phyloP scores from a whole-genome alignment of 1,140 invertebrate genomes.

The Dysdera silvatica region DNA sequence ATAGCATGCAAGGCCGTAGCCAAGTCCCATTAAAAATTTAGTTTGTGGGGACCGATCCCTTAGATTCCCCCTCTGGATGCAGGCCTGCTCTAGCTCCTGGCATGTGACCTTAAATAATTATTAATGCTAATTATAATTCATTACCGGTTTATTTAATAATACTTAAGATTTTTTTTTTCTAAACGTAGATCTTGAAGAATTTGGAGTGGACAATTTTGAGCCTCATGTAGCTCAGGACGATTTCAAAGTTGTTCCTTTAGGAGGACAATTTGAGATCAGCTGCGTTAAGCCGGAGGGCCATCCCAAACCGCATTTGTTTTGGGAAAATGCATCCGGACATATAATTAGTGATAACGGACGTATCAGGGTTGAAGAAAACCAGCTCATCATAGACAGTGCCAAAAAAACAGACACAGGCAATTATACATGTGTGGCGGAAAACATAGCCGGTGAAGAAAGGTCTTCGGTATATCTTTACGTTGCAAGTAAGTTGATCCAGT shows the following conservation, averaged over 20 bases:
- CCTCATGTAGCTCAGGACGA: slow-evolving; percentile 47
- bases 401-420: slow-evolving; percentile 39
- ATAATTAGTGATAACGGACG: slow-evolving; percentile 53
- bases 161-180: too few relatives aligned
- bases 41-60: too few relatives aligned
- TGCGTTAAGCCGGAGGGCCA: slow-evolving; percentile 53
- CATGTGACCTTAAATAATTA: too few relatives aligned
- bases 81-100: too few relatives aligned
- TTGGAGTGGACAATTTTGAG: slow-evolving; percentile 41
- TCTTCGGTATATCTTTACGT: slow-evolving; percentile 29
- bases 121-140: too few relatives aligned
- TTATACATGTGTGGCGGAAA: slow-evolving; percentile 38
- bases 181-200: slow-evolving; percentile 31
- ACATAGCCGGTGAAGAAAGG: slow-evolving; percentile 35
- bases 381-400: slow-evolving; percentile 55
- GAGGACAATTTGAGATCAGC: slow-evolving; percentile 53
- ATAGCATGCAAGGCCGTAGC: too few relatives aligned
- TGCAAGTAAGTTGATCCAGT: slow-evolving; percentile 20
- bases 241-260: slow-evolving; percentile 52
- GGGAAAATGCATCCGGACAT: slow-evolving; percentile 55
- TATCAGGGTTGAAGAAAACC: slow-evolving; percentile 53
- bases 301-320: slow-evolving; percentile 47
- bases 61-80: too few relatives aligned
- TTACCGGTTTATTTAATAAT: too few relatives aligned
- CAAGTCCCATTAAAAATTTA: too few relatives aligned